phyloP scores from a whole-genome alignment of 1,140 invertebrate genomes.

The Trichonephila clavata region DNA sequence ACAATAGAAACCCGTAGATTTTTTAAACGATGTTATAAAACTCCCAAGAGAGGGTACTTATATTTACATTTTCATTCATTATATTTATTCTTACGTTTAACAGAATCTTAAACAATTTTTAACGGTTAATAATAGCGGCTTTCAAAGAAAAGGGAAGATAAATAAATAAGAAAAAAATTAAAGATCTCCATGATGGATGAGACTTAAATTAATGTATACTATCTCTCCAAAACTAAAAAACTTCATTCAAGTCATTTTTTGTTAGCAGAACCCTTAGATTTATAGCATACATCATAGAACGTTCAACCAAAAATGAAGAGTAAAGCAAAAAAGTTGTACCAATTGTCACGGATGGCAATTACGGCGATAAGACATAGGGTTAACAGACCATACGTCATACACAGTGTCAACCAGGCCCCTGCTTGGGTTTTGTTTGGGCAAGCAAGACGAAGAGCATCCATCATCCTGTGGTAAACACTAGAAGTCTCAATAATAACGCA shows the following conservation, averaged over 20 bases:
- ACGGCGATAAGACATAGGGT: slow-evolving; percentile 65
- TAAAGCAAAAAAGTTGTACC: slow-evolving; percentile 43
- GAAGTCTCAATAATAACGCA: slow-evolving; percentile 60
- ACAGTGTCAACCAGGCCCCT: slow-evolving; percentile 51
- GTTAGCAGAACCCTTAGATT: slow-evolving; percentile 30
- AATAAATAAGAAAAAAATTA: background rate
- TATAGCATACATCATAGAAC: slow-evolving; percentile 63
- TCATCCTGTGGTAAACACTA: slow-evolving; percentile 65
- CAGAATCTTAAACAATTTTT: background rate
- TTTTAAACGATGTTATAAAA: too few species aligned
- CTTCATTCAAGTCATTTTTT: background rate
- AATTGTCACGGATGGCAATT: slow-evolving; percentile 73
- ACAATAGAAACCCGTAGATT: too few species aligned
- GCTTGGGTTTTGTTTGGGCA: slow-evolving; percentile 46
- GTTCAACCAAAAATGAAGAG: background rate
- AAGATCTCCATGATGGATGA: too few species aligned
- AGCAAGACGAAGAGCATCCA: slow-evolving; percentile 28
- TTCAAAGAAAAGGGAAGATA: background rate
- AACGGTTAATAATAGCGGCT: background rate
- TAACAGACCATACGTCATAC: slow-evolving; percentile 72
- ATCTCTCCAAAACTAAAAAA: background rate
- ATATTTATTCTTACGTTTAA: too few species aligned
- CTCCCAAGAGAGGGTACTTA: too few species aligned
- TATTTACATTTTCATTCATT: too few species aligned
- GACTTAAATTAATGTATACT: background rate